Evolutionary conservation across 2,888 invertebrate genomes (phyloP).

Genomic region (Cylloceria caligata): DNA sequence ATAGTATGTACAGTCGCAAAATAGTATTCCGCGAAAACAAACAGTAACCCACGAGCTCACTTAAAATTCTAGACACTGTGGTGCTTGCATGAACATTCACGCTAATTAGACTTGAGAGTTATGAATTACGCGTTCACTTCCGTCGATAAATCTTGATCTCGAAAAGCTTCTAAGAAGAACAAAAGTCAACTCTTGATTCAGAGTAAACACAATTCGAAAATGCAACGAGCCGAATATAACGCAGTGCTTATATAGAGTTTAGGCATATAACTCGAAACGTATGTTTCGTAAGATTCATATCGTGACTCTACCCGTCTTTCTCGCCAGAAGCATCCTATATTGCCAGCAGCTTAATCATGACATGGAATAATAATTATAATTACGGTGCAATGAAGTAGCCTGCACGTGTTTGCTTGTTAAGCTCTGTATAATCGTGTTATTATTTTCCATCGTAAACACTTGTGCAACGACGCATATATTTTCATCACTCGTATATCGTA

Average conservation of each 20-base stretch:
- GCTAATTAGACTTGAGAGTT: constrained; percentile 54
- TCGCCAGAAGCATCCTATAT: constrained; percentile 12
- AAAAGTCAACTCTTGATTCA: constrained; percentile 39
- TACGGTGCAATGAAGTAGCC: constrained; percentile 74
- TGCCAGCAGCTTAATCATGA: constrained; percentile 71
- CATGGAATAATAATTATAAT: constrained; percentile 78
- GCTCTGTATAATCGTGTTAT: constrained; percentile 78
- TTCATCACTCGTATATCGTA: constrained; percentile 22
- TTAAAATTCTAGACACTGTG: neutral
- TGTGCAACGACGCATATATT: constrained; percentile 59
- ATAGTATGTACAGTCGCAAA: constrained; percentile 14
- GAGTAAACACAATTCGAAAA: constrained; percentile 38
- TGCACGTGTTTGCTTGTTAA: constrained; percentile 75
- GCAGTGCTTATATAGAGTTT: neutral
- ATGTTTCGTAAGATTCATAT: neutral
- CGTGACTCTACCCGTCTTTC: neutral
- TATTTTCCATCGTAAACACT: constrained; percentile 80
- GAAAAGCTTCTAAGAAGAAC: constrained; percentile 23
- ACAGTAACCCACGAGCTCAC: constrained; percentile 19
- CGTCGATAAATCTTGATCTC: constrained; percentile 37
- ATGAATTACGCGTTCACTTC: constrained; percentile 23
- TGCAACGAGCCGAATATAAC: constrained; percentile 20
- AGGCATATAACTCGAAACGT: neutral
- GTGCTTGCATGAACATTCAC: constrained; percentile 21
- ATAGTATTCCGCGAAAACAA: constrained; percentile 63